phyloP scores from a whole-genome alignment of 2,888 invertebrate genomes.

The Drosophila borealis region DNA sequence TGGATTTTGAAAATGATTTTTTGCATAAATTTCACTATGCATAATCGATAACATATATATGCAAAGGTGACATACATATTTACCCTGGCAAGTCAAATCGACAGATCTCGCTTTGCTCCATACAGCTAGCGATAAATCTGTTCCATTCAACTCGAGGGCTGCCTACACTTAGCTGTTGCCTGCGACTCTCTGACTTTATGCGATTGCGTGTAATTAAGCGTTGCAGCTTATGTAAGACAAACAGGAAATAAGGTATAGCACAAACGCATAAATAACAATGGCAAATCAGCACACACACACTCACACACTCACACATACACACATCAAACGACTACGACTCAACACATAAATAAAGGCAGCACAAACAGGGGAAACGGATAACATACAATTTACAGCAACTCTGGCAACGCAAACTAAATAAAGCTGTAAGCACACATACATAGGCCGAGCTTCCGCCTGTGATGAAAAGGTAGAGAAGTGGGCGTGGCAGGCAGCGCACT shows the following conservation, averaged over 20 bases:
- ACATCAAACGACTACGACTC: constrained; percentile 25
- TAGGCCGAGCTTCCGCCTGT: constrained; percentile 51
- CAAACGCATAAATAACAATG: constrained; percentile 76
- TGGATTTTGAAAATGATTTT: constrained; percentile 33
- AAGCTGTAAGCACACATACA: constrained; percentile 47
- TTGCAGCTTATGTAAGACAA: constrained; percentile 78
- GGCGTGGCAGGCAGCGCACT: constrained; percentile 61
- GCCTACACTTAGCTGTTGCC: background rate
- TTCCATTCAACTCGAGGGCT: background rate
- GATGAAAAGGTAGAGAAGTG: constrained; percentile 66
- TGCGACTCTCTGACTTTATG: constrained; percentile 16
- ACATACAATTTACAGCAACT: constrained; percentile 78
- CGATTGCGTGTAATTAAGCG: constrained; percentile 73
- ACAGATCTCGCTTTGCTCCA: constrained; percentile 4
- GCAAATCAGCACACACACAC: constrained; percentile 47
- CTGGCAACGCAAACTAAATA: constrained; percentile 41
- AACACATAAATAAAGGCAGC: constrained; percentile 71
- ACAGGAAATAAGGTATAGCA: constrained; percentile 77
- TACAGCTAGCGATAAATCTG: background rate
- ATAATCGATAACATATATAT: constrained; percentile 10
- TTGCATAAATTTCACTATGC: constrained; percentile 1
- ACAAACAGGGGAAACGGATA: constrained; percentile 79
- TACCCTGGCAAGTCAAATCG: constrained; percentile 11
- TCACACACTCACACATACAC: constrained; percentile 25
- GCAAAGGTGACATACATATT: constrained; percentile 18